Conservation (phyloP, 2,797 vertebrate genomes). For the Lepus oiostolus region DNA sequence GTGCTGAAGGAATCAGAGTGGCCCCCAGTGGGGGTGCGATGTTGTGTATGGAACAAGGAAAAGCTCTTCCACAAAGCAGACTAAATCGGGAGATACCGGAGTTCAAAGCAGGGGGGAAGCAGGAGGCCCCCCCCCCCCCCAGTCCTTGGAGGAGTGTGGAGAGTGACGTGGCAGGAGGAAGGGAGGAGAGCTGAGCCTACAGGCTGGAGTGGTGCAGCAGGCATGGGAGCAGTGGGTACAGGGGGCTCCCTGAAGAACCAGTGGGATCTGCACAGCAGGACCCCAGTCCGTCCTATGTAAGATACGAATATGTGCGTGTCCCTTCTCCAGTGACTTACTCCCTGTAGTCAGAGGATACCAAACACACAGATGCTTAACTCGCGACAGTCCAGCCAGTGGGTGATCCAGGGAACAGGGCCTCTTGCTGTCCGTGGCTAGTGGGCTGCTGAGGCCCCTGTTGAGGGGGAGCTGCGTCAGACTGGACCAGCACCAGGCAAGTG, state of each 20-base stretch:
- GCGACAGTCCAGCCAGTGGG: not conserved
- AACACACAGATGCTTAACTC: not conserved
- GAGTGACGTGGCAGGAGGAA: not conserved
- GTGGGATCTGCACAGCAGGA: not conserved
- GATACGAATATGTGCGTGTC: not conserved
- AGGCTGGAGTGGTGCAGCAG: fast-evolving
- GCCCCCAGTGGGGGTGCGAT: too few relatives aligned
- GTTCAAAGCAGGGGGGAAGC: not conserved
- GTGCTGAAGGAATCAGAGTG: not conserved
- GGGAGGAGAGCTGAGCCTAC: not conserved
- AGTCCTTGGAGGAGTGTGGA: not conserved
- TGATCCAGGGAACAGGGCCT: not conserved
- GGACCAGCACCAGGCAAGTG: not conserved
- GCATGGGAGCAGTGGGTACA: not conserved
- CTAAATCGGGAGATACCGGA: not conserved
- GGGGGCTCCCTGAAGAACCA: not conserved
- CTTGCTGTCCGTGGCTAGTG: not conserved
- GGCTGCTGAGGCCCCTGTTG: not conserved
- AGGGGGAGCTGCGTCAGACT: too few relatives aligned
- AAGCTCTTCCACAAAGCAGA: not conserved
- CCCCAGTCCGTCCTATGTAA: not conserved
- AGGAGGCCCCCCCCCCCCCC: too few relatives aligned
- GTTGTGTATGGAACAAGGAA: not conserved
- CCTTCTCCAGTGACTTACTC: not conserved
- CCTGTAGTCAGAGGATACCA: not conserved